These are phyloP conservation scores for Apteryx mantelli DNA, from an alignment of 2,113 vertebrate genomes.

Conservation along the genomic window DNA sequence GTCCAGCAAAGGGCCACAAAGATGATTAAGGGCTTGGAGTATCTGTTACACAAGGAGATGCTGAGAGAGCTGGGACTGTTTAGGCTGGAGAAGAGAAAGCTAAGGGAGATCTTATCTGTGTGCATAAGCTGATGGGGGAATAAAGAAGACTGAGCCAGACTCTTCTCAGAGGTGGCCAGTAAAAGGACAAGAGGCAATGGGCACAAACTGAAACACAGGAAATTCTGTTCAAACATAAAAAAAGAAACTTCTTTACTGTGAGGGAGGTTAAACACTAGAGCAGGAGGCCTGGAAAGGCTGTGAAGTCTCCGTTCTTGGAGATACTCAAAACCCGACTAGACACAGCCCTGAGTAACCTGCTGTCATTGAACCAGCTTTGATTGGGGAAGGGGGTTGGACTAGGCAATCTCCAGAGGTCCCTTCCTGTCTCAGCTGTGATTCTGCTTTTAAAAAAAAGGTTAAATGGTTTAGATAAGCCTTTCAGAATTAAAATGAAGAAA, in stretches of 20 bases:
- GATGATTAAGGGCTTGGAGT: background rate
- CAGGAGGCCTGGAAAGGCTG: background rate
- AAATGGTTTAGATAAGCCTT: background rate
- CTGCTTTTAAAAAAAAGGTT: background rate
- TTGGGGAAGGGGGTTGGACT: background rate
- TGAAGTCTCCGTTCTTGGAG: background rate
- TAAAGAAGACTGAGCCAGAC: background rate
- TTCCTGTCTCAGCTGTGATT: background rate
- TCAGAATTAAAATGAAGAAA: conserved; percentile 27
- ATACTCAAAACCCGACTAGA: background rate
- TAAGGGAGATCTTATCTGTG: background rate
- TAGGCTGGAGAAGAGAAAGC: background rate
- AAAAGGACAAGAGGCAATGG: background rate
- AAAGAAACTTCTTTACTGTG: background rate
- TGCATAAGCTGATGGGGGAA: background rate
- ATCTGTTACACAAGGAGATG: background rate
- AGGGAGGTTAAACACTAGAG: background rate
- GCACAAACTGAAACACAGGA: background rate
- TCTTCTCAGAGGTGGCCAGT: background rate
- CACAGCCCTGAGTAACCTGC: background rate
- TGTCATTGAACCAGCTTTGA: background rate
- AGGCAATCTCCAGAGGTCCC: background rate
- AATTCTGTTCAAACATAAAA: background rate
- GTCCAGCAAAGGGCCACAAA: background rate
- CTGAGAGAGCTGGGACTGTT: background rate